phyloP scores from a whole-genome alignment of 2,797 vertebrate genomes.

The Hyperoplus lanceolatus region DNA sequence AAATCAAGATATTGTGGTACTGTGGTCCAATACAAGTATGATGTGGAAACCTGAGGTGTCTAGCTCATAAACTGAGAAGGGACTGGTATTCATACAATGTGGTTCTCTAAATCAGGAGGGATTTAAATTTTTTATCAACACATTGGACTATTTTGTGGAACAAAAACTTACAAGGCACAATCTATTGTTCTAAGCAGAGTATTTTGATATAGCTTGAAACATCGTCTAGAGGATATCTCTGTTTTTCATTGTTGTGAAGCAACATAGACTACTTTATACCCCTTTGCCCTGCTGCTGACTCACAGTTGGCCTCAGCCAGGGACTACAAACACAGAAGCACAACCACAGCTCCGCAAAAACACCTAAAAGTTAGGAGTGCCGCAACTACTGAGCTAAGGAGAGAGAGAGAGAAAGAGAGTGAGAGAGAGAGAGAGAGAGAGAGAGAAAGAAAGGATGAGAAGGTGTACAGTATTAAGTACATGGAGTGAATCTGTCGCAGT shows the following conservation, averaged over 20 bases:
- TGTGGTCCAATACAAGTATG: background rate
- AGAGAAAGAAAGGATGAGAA: no score
- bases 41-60: background rate
- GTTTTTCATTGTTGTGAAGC: constrained; percentile 35
- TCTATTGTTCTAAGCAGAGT: background rate
- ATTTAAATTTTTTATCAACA: background rate
- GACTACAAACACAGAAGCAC: constrained; percentile 7
- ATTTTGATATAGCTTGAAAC: background rate
- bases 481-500: background rate
- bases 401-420: background rate
- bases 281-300: constrained; percentile 63
- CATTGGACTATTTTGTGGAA: background rate
- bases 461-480: no score
- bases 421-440: background rate
- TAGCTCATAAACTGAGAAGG: background rate
- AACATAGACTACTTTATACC: constrained; percentile 5
- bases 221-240: background rate
- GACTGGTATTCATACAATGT: background rate
- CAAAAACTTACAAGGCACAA: background rate
- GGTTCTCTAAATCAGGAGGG: background rate
- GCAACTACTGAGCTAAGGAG: background rate
- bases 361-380: background rate
- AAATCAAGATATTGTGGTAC: background rate
- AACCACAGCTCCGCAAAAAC: background rate
- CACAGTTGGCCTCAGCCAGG: constrained; percentile 49